These are phyloP conservation scores for Gortyna flavago DNA, from an alignment of 2,888 invertebrate species.

Conservation along the genomic window DNA sequence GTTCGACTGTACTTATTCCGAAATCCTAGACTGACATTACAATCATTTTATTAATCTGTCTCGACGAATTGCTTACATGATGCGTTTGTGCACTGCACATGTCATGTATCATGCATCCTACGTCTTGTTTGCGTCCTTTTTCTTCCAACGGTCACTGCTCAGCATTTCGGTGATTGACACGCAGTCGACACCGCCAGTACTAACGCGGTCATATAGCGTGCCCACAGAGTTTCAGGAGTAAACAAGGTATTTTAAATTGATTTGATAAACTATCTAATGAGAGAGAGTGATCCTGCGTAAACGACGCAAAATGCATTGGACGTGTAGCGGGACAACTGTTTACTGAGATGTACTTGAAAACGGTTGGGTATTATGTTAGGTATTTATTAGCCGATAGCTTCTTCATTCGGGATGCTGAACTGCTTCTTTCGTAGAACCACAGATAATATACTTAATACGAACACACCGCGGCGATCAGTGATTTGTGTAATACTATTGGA, in stretches of 20 bases:
- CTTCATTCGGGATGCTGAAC: background rate
- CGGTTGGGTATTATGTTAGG: too few relatives aligned
- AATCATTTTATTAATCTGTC: constrained; percentile 36
- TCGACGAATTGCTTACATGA: constrained; percentile 26
- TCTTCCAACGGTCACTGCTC: constrained; percentile 33
- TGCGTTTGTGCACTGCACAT: constrained; percentile 29
- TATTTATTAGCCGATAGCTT: background rate
- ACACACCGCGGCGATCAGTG: background rate
- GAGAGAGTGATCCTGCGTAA: constrained; percentile 26
- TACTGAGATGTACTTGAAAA: background rate
- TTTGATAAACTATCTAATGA: constrained; percentile 44
- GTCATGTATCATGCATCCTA: constrained; percentile 51
- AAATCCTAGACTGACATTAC: constrained; percentile 14
- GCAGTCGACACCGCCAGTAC: constrained; percentile 16
- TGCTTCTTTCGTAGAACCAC: background rate
- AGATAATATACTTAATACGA: too few relatives aligned
- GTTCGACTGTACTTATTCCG: too few relatives aligned
- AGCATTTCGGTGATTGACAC: constrained; percentile 42
- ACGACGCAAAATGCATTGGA: constrained; percentile 36
- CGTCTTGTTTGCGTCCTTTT: constrained; percentile 15
- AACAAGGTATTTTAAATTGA: constrained; percentile 48
- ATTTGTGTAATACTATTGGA: background rate
- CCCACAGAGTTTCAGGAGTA: constrained; percentile 33
- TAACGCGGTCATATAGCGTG: constrained; percentile 21
- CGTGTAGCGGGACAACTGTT: constrained; percentile 1